Evolutionary conservation across 2,888 invertebrate genomes (phyloP).

Genomic region (Lutraria lutraria): DNA sequence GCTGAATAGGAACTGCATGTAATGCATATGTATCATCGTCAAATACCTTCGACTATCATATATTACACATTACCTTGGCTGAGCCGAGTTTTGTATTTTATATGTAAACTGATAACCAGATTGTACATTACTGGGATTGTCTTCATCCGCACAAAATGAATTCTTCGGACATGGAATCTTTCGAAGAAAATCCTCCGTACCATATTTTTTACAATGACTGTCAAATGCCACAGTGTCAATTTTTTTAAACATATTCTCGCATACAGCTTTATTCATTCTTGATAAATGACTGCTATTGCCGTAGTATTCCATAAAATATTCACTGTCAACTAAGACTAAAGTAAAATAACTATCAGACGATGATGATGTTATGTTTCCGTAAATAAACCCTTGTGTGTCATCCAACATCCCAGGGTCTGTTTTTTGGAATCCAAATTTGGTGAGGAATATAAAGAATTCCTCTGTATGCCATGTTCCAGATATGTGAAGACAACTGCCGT

Average conservation of each 20-base stretch:
- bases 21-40: too few species aligned
- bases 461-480: slow-evolving; percentile 84
- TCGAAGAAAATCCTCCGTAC: slow-evolving; percentile 93
- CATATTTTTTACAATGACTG: slow-evolving; percentile 92
- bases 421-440: slow-evolving; percentile 98
- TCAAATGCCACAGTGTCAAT: slow-evolving; percentile 95
- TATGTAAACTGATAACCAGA: slow-evolving; percentile 97
- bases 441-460: slow-evolving; percentile 93
- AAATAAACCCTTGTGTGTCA: slow-evolving; percentile 97
- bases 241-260: slow-evolving; percentile 94
- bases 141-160: slow-evolving; percentile 94
- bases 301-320: slow-evolving; percentile 96
- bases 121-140: slow-evolving; percentile 92
- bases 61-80: slow-evolving; percentile 92
- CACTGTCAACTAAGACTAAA: slow-evolving; percentile 95
- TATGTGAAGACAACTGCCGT: slow-evolving; percentile 77
- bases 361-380: slow-evolving; percentile 95
- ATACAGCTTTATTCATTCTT: slow-evolving; percentile 89
- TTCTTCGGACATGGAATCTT: slow-evolving; percentile 94
- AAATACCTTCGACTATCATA: too few species aligned
- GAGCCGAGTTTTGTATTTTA: slow-evolving; percentile 94
- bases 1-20: too few species aligned
- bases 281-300: slow-evolving; percentile 90
- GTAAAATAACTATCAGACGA: slow-evolving; percentile 89
- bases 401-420: slow-evolving; percentile 94